Evolutionary conservation across 2,113 vertebrate genomes (phyloP), one percentile per base, ranked within the genome.

Genomic region (Galbula dea): DNA sequence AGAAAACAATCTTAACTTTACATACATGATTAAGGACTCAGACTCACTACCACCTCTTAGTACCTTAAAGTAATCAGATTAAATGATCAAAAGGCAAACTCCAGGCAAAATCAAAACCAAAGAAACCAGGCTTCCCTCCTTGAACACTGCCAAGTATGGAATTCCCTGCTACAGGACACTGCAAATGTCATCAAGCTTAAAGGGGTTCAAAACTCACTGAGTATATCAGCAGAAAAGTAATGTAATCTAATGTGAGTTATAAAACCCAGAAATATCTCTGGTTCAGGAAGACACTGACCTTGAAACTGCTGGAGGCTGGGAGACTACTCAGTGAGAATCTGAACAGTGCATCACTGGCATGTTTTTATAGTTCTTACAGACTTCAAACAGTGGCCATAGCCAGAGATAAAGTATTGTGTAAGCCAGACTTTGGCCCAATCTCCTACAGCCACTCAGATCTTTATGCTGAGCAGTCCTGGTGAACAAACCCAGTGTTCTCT

Each of bases 381-480:
- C 29, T 41, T 41, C 45, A 46, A 24, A 6, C 24, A 26, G 34
- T 55, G 71, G 23, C 55, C 54, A 43, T 7, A 72, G 43, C 27
- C 59, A 74, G 46, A 19, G 24, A 9, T 7, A 11, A 68, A 65
- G 30, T 6, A 29, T 0, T 26, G 63, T 24, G 19, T 17, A 32
- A 51, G 39, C 10, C 2, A 55, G 22, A 27, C 32, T 45, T 11
- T 49, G 63, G 10, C 13, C 43, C 58, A 20, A 8, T 27, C 48
- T 76, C 32, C 59, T n/a, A 9, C 16, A 34, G 21, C 12, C 17
- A 30, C 43, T 73, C 12, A 0, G 0, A 3, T 14, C 26, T 15
- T 58, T 36, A 62, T 6, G 10, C 37, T 37, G 15, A 51, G 37
- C 7, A 57, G 32, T 14, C 9, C 68, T 34, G 13, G 46, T 59